These are phyloP conservation scores for Metacarcinus magister DNA, from an alignment of 2,888 invertebrate species.

Conservation along the genomic window DNA sequence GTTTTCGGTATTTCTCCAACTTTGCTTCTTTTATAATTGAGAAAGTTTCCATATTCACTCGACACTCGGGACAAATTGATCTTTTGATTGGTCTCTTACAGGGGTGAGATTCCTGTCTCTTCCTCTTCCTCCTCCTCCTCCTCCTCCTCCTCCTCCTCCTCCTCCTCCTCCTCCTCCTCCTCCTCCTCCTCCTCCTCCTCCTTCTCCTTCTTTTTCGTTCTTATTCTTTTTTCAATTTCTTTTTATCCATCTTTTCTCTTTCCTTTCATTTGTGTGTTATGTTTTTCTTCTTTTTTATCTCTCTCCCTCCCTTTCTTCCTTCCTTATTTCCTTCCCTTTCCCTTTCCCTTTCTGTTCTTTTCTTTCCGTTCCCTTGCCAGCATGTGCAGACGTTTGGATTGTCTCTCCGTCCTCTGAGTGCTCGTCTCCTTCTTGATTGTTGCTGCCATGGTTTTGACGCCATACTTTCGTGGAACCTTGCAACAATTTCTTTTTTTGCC, in stretches of 20 bases:
- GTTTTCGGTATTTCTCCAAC: not conserved
- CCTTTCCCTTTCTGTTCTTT: not conserved
- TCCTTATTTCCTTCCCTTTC: not conserved
- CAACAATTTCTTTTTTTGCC: not conserved
- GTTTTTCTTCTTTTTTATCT: not conserved
- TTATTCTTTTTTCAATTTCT: not conserved
- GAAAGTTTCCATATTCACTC: constrained; percentile 26
- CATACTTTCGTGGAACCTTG: not conserved
- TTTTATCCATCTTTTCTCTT: not conserved
- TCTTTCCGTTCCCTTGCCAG: not conserved
- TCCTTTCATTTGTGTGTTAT: not conserved
- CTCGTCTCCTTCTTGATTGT: not conserved
- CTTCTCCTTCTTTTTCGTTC: not conserved
- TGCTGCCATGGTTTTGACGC: not conserved
- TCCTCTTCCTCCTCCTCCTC: not conserved
- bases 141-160: not conserved
- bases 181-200: not conserved
- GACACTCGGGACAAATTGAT: constrained; percentile 26
- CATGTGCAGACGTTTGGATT: not conserved
- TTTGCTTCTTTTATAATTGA: constrained; percentile 28
- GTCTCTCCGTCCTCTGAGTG: not conserved
- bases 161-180: too few species aligned
- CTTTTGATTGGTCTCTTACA: constrained; percentile 26
- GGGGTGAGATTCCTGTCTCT: not conserved
- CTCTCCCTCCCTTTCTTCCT: not conserved